phyloP scores from a whole-genome alignment of 1,140 invertebrate genomes.

The Cardiocondyla obscurior region DNA sequence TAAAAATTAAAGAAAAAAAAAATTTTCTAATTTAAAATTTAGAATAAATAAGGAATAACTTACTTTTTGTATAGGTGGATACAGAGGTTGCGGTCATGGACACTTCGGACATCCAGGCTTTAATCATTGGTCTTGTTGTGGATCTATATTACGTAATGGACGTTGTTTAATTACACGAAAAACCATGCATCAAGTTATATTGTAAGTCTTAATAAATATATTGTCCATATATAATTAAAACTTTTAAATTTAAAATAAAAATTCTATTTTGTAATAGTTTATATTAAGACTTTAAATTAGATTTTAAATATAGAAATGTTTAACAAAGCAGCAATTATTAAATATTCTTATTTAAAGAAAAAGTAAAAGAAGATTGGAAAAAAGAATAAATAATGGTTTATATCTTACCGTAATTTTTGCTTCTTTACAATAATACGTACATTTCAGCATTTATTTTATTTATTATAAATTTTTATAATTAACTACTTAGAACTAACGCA shows the following conservation, averaged over 20 bases:
- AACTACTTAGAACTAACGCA: conserved; percentile 5
- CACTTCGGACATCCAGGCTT: conserved; percentile 90
- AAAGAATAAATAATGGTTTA: background rate
- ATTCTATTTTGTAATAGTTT: background rate
- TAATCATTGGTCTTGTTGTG: conserved; percentile 93
- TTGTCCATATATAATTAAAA: background rate
- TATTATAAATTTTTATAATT: conserved; percentile 29
- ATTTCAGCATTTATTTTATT: background rate
- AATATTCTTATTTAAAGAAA: background rate
- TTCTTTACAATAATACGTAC: background rate
- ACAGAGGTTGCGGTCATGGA: conserved; percentile 91
- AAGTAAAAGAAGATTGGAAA: background rate
- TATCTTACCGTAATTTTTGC: background rate
- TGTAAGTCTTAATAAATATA: conserved; percentile 38
- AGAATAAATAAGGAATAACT: conserved; percentile 30
- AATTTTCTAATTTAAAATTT: background rate
- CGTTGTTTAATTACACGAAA: conserved; percentile 74
- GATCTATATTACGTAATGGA: conserved; percentile 78
- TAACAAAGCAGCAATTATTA: background rate
- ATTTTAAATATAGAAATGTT: background rate
- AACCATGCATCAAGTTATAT: conserved; percentile 70
- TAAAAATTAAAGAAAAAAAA: background rate
- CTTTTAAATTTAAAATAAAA: background rate
- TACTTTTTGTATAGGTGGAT: conserved; percentile 84
- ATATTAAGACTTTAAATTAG: background rate